Evolutionary conservation across 1,140 invertebrate species (phyloP).

Genomic region (Globodera ellingtonae): DNA sequence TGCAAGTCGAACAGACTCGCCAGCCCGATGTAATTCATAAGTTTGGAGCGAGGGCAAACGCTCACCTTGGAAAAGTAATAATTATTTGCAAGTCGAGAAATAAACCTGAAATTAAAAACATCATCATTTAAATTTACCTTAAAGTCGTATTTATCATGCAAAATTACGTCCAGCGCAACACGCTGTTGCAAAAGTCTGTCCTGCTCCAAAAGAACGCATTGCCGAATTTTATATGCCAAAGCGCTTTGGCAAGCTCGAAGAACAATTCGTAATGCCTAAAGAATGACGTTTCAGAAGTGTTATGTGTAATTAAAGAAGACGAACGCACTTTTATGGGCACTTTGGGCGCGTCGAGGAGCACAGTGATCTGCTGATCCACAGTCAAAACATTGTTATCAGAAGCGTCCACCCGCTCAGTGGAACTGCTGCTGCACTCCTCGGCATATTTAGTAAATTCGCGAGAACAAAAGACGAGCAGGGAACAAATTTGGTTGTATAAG

Average conservation of each 20-base stretch:
- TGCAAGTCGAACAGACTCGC: slow-evolving; percentile 32
- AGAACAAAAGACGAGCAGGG: slow-evolving; percentile 43
- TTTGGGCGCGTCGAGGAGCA: slow-evolving; percentile 46
- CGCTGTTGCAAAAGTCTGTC: slow-evolving; percentile 42
- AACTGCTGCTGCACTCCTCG: not conserved
- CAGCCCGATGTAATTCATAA: slow-evolving; percentile 46
- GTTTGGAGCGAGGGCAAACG: slow-evolving; percentile 43
- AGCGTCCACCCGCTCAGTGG: not conserved
- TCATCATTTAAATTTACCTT: slow-evolving; percentile 39
- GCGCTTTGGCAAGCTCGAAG: slow-evolving; percentile 52
- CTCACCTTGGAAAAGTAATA: slow-evolving; percentile 34
- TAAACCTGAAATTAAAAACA: slow-evolving; percentile 9
- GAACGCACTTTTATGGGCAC: slow-evolving; percentile 38
- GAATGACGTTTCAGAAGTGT: not conserved
- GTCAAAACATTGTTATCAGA: not conserved
- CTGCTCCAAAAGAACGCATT: slow-evolving; percentile 46
- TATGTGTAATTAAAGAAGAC: too few species aligned
- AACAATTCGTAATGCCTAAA: slow-evolving; percentile 37
- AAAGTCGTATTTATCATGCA: slow-evolving; percentile 51
- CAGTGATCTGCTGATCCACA: slow-evolving; percentile 37
- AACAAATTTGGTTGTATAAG: slow-evolving; percentile 52
- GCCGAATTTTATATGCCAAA: slow-evolving; percentile 50
- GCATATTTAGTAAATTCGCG: slow-evolving; percentile 34
- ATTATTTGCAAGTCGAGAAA: not conserved
- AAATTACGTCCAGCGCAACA: slow-evolving; percentile 41